phyloP scores from a whole-genome alignment of 2,888 invertebrate species.

The Cantharis nigra region DNA sequence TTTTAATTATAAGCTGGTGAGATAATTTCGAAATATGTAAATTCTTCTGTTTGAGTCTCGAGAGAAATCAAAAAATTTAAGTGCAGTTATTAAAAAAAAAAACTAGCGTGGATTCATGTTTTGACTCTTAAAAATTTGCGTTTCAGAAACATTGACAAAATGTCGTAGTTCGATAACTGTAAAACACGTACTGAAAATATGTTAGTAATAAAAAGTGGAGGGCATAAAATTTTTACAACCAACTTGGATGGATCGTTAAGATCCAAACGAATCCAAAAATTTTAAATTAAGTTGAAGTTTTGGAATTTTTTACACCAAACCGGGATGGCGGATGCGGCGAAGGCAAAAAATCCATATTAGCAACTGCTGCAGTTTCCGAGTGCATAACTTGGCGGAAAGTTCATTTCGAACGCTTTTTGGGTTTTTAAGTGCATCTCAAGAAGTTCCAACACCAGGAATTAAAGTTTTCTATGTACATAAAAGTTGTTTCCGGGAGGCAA shows the following conservation, averaged over 20 bases:
- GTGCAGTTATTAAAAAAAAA: not conserved
- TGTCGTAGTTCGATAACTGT: conserved; percentile 26
- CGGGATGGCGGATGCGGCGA: not conserved
- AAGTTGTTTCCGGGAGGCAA: not conserved
- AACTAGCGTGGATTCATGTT: not conserved
- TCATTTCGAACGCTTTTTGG: not conserved
- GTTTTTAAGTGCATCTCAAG: not conserved
- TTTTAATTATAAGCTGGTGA: not conserved
- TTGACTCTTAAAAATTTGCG: conserved; percentile 6
- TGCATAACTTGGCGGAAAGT: not conserved
- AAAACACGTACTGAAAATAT: conserved; percentile 28
- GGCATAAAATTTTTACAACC: conserved; percentile 29
- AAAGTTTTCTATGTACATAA: not conserved
- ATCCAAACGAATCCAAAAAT: not conserved
- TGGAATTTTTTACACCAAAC: not conserved
- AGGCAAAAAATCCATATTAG: not conserved
- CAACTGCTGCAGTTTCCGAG: not conserved
- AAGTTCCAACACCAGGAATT: not conserved
- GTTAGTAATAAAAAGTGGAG: conserved; percentile 21
- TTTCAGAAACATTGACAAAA: conserved; percentile 6
- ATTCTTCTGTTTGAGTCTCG: not conserved
- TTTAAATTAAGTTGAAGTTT: not conserved
- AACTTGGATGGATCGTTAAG: conserved; percentile 21
- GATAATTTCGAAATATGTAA: not conserved
- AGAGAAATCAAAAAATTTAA: not conserved